Conservation (phyloP, 2,888 invertebrate genomes). For the Drosophila dives region DNA sequence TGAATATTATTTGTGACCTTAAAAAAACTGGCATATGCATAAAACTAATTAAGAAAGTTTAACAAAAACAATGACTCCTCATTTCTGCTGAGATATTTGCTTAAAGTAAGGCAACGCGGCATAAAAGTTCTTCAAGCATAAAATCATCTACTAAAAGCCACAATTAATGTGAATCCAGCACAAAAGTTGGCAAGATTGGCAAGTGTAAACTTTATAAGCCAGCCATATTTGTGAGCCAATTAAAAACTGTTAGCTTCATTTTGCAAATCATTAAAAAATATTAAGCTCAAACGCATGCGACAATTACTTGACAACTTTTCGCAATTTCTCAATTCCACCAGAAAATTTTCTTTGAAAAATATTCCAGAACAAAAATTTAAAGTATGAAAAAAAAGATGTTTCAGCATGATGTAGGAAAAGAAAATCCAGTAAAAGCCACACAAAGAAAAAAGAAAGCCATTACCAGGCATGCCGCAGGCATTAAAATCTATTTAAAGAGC, state of each 20-base stretch:
- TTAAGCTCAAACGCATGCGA: slow-evolving; percentile 47
- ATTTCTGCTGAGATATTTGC: not conserved
- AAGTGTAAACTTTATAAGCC: slow-evolving; percentile 8
- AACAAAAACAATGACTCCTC: slow-evolving; percentile 13
- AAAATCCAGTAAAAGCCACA: slow-evolving; percentile 43
- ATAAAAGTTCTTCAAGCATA: slow-evolving; percentile 13
- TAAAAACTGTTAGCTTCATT: slow-evolving; percentile 57
- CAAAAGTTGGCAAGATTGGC: slow-evolving; percentile 20
- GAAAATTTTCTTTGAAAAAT: not conserved
- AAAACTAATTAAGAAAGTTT: slow-evolving; percentile 12
- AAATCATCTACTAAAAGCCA: not conserved
- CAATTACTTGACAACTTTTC: slow-evolving; percentile 56
- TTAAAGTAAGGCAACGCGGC: not conserved
- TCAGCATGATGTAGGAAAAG: slow-evolving; percentile 41
- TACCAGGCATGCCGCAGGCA: no score
- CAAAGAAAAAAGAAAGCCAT: no score
- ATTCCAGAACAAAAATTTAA: not conserved
- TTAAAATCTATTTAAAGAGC: slow-evolving; percentile 70
- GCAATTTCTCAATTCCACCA: slow-evolving; percentile 2
- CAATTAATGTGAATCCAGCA: slow-evolving; percentile 23
- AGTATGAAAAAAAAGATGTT: slow-evolving; percentile 17
- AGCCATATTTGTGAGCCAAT: slow-evolving; percentile 31
- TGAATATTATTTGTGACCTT: not conserved
- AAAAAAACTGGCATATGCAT: not conserved
- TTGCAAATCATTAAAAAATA: slow-evolving; percentile 70